Conservation (phyloP, 2,888 invertebrate species). For the Terebella lapidaria region DNA sequence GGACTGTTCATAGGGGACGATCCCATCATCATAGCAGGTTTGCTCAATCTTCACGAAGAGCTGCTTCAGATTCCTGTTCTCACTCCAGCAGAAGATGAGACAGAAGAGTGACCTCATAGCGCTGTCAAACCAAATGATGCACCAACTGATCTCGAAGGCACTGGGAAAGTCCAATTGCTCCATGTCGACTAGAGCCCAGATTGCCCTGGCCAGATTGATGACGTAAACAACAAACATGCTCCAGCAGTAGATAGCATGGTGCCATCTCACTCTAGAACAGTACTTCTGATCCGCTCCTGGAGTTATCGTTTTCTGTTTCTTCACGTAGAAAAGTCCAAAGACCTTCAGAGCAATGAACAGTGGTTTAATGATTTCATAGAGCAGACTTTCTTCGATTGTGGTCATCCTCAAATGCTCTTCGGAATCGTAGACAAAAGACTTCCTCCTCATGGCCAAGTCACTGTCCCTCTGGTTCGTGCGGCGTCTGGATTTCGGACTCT, state of each 20-base stretch:
- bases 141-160: conserved; percentile 26
- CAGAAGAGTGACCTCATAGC: conserved; percentile 10
- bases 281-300: not conserved
- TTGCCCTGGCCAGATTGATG: not conserved
- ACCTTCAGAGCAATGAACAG: not conserved
- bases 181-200: not conserved
- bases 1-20: conserved; percentile 20
- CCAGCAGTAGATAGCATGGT: not conserved
- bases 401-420: not conserved
- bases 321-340: not conserved
- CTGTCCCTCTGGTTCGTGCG: not conserved
- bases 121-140: conserved; percentile 24
- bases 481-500: not conserved
- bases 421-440: not conserved
- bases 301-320: not conserved
- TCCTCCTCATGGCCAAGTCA: too few species aligned
- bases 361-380: not conserved
- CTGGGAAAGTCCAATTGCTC: not conserved
- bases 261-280: too few species aligned
- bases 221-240: not conserved
- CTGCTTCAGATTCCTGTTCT: conserved; percentile 6
- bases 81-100: conserved; percentile 7
- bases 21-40: conserved; percentile 19
- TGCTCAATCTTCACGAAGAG: conserved; percentile 19
- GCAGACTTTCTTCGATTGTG: not conserved